A percentile compares a stretch with the other conserved stretches of the same genome.
Evolutionary conservation across 2,888 invertebrate genomes (phyloP).

Genomic region (Sinohyriopsis cumingii): DNA sequence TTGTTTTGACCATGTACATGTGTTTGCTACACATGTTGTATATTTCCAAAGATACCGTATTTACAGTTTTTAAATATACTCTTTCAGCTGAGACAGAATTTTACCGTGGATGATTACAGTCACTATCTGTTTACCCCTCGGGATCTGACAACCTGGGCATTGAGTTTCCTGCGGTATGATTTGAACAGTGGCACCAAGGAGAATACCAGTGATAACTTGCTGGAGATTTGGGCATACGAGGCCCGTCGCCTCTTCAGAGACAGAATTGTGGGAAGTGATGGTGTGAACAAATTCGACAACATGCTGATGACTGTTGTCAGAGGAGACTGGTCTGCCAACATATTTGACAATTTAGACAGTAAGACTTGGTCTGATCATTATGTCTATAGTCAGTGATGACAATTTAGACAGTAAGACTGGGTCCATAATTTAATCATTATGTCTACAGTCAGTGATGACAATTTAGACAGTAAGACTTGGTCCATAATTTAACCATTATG

Average conservation of each 20-base stretch:
- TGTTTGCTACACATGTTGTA: neutral
- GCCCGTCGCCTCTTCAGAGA: constrained; percentile 84
- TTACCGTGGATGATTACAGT: constrained; percentile 76
- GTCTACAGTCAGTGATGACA: constrained; percentile 54
- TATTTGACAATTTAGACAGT: constrained; percentile 65
- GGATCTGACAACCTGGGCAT: constrained; percentile 83
- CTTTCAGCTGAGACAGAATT: constrained; percentile 73
- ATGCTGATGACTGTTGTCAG: constrained; percentile 76
- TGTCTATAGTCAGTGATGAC: neutral
- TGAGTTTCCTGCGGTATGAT: constrained; percentile 79
- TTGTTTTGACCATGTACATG: neutral
- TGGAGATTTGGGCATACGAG: constrained; percentile 83
- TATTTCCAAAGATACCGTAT: neutral
- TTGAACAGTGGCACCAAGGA: constrained; percentile 61
- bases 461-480: constrained; percentile 54
- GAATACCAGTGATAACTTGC: constrained; percentile 64
- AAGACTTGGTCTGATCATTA: constrained; percentile 21
- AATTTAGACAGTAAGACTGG: no score
- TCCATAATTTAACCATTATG: neutral
- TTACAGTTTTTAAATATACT: neutral
- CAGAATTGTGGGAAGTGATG: constrained; percentile 80
- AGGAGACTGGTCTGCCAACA: constrained; percentile 71
- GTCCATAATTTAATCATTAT: neutral
- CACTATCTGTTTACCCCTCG: constrained; percentile 86
- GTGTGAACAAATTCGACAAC: constrained; percentile 79